A percentile compares a stretch with the other conserved stretches of the same genome.
phyloP scores from a whole-genome alignment of 2,888 invertebrate species.

The Caenorhabditis auriculariae region DNA sequence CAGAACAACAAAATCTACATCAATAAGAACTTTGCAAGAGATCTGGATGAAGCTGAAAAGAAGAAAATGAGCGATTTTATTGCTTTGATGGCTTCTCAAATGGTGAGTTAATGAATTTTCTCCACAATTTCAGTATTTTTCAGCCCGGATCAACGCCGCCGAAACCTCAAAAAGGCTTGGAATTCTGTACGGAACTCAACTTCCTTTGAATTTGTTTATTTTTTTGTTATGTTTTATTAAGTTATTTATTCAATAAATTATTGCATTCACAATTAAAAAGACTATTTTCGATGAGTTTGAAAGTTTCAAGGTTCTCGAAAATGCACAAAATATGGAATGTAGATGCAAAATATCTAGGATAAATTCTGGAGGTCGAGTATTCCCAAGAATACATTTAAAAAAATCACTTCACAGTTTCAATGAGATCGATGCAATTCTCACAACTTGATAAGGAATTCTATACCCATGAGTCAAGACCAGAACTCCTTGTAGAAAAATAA shows the following conservation, averaged over 20 bases:
- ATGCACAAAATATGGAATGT: too few relatives aligned
- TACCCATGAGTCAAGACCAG: too few relatives aligned
- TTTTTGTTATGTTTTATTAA: background rate
- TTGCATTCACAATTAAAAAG: background rate
- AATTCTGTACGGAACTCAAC: slow-evolving; percentile 57
- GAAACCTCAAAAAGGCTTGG: slow-evolving; percentile 37
- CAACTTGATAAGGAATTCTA: too few relatives aligned
- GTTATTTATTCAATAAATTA: background rate
- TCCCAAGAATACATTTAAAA: too few relatives aligned
- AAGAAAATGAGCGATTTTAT: too few relatives aligned
- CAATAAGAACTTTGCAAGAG: slow-evolving; percentile 51
- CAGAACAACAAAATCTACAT: slow-evolving; percentile 60
- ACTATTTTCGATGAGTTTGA: too few relatives aligned
- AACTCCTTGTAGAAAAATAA: too few relatives aligned
- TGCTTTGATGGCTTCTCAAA: slow-evolving; percentile 38
- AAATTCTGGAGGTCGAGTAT: too few relatives aligned
- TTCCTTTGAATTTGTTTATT: slow-evolving; percentile 20
- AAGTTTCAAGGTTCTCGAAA: too few relatives aligned
- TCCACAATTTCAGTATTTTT: slow-evolving; percentile 2
- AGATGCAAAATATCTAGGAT: too few relatives aligned
- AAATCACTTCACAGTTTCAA: too few relatives aligned
- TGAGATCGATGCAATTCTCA: too few relatives aligned
- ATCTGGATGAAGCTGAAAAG: slow-evolving; percentile 47
- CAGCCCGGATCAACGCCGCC: slow-evolving; percentile 29
- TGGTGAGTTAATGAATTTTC: slow-evolving; percentile 8